phyloP scores from a whole-genome alignment of 2,888 invertebrate species.

The Anorthoa munda region DNA sequence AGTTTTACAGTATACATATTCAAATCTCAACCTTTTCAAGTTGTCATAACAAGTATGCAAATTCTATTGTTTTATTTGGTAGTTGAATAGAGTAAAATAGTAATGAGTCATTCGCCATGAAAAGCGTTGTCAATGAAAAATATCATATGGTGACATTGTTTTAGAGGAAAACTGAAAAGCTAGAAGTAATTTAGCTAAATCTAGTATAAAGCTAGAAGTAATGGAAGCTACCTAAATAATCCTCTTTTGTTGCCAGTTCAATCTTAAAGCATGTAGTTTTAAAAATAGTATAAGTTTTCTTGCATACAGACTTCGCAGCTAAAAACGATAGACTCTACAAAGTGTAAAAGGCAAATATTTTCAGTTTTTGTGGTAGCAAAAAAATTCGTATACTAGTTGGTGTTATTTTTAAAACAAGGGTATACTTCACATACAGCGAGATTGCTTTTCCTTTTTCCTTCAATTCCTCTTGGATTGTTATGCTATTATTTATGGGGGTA shows the following conservation, averaged over 20 bases:
- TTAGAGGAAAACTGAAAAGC: not conserved
- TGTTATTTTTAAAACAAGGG: constrained; percentile 24
- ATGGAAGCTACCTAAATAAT: constrained; percentile 4
- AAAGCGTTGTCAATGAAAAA: constrained; percentile 1
- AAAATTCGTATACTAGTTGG: constrained; percentile 19
- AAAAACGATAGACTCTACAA: constrained; percentile 8
- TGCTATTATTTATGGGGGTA: constrained; percentile 46
- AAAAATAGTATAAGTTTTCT: constrained; percentile 7
- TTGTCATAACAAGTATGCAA: constrained; percentile 7
- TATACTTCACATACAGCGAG: constrained; percentile 1
- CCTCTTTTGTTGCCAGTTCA: not conserved
- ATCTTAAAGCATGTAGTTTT: constrained; percentile 13
- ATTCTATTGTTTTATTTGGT: constrained; percentile 3
- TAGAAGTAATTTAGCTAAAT: not conserved
- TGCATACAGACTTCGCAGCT: not conserved
- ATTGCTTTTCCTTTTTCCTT: constrained; percentile 32
- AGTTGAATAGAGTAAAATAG: constrained; percentile 12
- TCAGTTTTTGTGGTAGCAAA: not conserved
- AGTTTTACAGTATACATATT: not conserved
- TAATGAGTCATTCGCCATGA: not conserved
- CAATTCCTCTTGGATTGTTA: constrained; percentile 43
- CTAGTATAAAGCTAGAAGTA: not conserved
- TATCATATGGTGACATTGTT: not conserved
- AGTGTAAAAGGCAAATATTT: not conserved
- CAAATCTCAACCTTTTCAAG: constrained; percentile 14